Conservation (phyloP, 2,888 invertebrate species). For the Rhyacophila evoluta region DNA sequence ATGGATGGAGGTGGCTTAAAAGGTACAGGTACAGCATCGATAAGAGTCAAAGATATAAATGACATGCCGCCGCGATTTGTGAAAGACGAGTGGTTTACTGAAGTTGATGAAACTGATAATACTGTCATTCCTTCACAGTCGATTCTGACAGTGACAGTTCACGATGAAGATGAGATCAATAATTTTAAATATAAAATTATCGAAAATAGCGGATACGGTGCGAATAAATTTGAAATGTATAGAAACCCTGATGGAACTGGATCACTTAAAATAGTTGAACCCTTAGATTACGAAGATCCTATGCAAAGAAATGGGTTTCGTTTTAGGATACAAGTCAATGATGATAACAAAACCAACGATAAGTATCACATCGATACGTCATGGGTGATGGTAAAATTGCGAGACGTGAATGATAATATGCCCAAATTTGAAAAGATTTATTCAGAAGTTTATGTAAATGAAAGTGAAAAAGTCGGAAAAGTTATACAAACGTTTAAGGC, state of each 20-base stretch:
- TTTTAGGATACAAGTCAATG: conserved; percentile 64
- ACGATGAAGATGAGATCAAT: conserved; percentile 66
- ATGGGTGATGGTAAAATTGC: conserved; percentile 70
- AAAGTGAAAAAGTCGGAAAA: conserved; percentile 79
- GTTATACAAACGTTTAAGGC: conserved; percentile 81
- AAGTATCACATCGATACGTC: conserved; percentile 83
- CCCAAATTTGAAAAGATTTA: conserved; percentile 71
- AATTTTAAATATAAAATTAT: conserved; percentile 66
- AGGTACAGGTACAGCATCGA: conserved; percentile 69
- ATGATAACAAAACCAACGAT: conserved; percentile 79
- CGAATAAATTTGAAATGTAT: conserved; percentile 66
- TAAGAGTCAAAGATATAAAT: conserved; percentile 70
- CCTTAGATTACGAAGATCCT: conserved; percentile 68
- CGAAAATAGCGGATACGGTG: conserved; percentile 64
- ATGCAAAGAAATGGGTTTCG: conserved; percentile 66
- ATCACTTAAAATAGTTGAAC: conserved; percentile 65
- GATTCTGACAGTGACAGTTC: conserved; percentile 65
- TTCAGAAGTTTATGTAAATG: conserved; percentile 77
- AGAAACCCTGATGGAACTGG: conserved; percentile 65
- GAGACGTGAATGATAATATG: conserved; percentile 71
- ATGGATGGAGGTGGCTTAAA: conserved; percentile 66
- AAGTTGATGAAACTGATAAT: conserved; percentile 66
- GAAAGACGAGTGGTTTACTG: conserved; percentile 66
- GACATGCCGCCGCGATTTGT: conserved; percentile 71
- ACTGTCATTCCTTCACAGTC: conserved; percentile 62